Percentiles rank a stretch among this genome's conserved stretches.
Conservation (phyloP, 2,797 vertebrate species). For the Sebastes matsubarae region DNA sequence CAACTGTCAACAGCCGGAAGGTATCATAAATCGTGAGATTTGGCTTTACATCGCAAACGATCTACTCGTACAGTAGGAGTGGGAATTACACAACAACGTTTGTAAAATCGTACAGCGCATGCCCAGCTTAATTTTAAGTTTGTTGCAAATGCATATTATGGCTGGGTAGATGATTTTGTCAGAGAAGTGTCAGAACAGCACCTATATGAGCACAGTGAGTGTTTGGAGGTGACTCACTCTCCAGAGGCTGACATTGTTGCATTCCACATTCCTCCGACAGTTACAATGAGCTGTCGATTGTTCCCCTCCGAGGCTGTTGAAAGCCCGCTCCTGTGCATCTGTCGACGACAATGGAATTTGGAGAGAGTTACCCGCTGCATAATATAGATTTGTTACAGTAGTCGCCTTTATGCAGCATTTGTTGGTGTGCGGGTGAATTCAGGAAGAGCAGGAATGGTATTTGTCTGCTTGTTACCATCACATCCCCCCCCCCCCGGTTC, state of each 20-base stretch:
- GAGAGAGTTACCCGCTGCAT: slow-evolving; percentile 41
- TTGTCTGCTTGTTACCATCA: slow-evolving; percentile 47
- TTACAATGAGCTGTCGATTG: slow-evolving; percentile 72
- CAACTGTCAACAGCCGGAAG: no score
- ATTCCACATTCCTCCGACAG: slow-evolving; percentile 74
- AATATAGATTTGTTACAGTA: slow-evolving; percentile 25
- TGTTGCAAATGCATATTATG: not conserved
- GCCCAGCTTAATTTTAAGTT: not conserved
- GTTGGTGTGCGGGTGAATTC: slow-evolving; percentile 34
- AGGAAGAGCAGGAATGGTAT: slow-evolving; percentile 61
- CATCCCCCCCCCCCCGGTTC: slow-evolving; percentile 13
- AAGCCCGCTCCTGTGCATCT: slow-evolving; percentile 67
- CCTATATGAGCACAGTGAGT: slow-evolving; percentile 35
- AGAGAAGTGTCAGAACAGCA: slow-evolving; percentile 44
- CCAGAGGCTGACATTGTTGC: slow-evolving; percentile 77
- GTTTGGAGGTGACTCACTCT: slow-evolving; percentile 76
- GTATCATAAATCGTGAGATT: no score
- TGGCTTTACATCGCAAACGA: no score
- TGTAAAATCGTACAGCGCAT: no score
- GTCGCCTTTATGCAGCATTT: slow-evolving; percentile 12
- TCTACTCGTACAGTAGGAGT: no score
- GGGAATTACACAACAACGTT: no score
- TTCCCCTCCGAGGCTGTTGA: slow-evolving; percentile 65
- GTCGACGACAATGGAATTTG: slow-evolving; percentile 54
- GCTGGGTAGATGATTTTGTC: slow-evolving; percentile 17